A percentile compares a stretch with the other conserved stretches of the same genome.
Conservation (phyloP, 2,888 invertebrate genomes). For the Alsophila aescularia region DNA sequence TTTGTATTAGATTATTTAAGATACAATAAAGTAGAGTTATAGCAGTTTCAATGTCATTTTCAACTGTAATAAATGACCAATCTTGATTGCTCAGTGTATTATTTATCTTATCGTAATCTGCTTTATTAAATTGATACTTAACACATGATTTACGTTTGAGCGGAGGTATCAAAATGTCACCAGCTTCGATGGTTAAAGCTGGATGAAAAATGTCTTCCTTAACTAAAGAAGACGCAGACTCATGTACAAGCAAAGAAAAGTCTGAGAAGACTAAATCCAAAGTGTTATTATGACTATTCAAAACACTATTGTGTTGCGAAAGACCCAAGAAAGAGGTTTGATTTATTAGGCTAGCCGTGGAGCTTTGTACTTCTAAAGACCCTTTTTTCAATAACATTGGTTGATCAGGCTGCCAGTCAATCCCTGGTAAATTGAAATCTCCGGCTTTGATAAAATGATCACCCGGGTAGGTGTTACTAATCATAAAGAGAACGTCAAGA, state of each 20-base stretch:
- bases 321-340: not conserved
- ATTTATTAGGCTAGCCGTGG: not conserved
- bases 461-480: not conserved
- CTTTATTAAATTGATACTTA: slow-evolving; percentile 1
- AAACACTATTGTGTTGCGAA: not conserved
- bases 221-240: not conserved
- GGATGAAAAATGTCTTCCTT: not conserved
- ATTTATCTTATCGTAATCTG: slow-evolving; percentile 2
- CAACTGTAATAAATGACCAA: slow-evolving; percentile 8
- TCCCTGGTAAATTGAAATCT: slow-evolving; percentile 4
- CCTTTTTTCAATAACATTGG: not conserved
- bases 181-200: not conserved
- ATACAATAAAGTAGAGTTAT: not conserved
- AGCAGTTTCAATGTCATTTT: too few species aligned
- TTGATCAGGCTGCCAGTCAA: not conserved
- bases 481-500: too few species aligned
- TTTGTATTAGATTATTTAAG: not conserved
- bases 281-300: not conserved
- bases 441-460: slow-evolving; percentile 8
- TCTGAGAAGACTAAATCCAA: not conserved
- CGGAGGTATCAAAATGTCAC: not conserved
- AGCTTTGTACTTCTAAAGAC: not conserved
- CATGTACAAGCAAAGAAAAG: not conserved
- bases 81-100: not conserved
- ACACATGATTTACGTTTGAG: not conserved